phyloP scores from a whole-genome alignment of 2,888 invertebrate genomes.

The Polymixis flavicincta region DNA sequence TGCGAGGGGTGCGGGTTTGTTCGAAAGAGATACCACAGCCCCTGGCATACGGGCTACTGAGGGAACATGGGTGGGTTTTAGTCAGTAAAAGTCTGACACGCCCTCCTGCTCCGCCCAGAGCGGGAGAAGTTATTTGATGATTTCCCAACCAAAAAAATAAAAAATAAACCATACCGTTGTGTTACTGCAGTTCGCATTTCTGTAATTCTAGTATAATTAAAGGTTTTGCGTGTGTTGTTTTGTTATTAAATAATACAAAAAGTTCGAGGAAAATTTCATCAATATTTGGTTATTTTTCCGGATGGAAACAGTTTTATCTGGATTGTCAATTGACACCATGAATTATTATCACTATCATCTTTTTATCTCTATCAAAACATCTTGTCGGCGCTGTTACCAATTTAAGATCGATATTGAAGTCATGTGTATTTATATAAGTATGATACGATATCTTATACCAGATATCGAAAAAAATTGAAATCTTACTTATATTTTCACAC shows the following conservation, averaged over 20 bases:
- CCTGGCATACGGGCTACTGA: no score
- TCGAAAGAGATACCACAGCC: no score
- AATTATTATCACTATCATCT: background rate
- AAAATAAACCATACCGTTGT: background rate
- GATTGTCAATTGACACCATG: background rate
- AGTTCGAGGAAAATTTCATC: background rate
- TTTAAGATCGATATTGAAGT: no score
- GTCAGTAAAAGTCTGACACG: no score
- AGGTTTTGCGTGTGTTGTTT: no score
- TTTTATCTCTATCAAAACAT: background rate
- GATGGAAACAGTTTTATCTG: background rate
- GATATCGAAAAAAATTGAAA: background rate
- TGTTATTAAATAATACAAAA: background rate
- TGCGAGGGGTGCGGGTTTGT: no score
- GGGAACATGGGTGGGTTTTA: no score
- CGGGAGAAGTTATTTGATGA: no score
- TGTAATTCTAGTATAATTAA: background rate
- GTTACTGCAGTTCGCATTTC: constrained; percentile 18
- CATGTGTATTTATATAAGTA: no score
- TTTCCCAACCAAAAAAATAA: no score
- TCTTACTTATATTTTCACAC: background rate
- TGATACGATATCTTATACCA: constrained; percentile 11
- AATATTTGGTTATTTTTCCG: background rate
- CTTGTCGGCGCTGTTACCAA: background rate
- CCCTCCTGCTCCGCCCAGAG: no score